Evolutionary conservation across 2,888 invertebrate genomes (phyloP).

Genomic region (Metopia argyrocephala): DNA sequence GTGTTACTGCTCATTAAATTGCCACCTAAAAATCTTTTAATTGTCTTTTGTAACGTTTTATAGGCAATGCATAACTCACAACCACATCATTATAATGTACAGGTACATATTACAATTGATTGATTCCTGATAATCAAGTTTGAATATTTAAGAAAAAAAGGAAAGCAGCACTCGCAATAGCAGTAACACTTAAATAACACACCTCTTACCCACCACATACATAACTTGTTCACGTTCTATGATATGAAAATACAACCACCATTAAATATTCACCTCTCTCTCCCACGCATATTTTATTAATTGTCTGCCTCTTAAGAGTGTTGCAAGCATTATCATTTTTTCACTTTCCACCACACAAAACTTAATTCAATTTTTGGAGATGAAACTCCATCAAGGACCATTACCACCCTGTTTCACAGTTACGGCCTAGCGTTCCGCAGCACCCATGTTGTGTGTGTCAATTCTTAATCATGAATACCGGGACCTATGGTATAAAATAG

Average conservation of each 20-base stretch:
- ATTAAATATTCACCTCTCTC: constrained; percentile 39
- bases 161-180: constrained; percentile 46
- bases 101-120: constrained; percentile 55
- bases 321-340: constrained; percentile 54
- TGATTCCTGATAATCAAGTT: constrained; percentile 51
- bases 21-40: constrained; percentile 60
- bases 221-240: neutral
- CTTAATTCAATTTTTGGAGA: too few relatives aligned
- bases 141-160: neutral
- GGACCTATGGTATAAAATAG: too few relatives aligned
- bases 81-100: constrained; percentile 37
- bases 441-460: too few relatives aligned
- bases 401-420: too few relatives aligned
- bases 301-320: neutral
- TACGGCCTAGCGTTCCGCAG: too few relatives aligned
- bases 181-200: constrained; percentile 64
- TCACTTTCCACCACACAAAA: constrained; percentile 42
- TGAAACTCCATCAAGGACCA: too few relatives aligned
- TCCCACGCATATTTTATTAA: neutral
- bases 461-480: too few relatives aligned
- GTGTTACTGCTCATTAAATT: constrained; percentile 64
- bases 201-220: neutral
- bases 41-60: constrained; percentile 4
- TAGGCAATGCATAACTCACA: neutral
- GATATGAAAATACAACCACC: constrained; percentile 35